Percentiles rank a stretch among this genome's conserved stretches.
phyloP scores from a whole-genome alignment of 2,113 vertebrate species.

The Poeciliopsis prolifica region DNA sequence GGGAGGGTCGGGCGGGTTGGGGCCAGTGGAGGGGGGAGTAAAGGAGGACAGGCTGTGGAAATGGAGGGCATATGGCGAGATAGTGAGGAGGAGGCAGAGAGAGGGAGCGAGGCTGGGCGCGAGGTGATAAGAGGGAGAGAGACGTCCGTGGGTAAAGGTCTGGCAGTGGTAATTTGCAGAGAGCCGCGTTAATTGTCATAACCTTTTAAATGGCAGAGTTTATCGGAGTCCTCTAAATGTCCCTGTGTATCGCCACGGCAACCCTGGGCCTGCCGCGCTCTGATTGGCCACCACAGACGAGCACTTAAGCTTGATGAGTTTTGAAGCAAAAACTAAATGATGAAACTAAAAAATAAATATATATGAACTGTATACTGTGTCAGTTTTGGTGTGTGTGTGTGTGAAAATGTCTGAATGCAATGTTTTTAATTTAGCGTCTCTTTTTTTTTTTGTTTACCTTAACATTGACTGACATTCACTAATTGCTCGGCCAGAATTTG shows the following conservation, averaged over 20 bases:
- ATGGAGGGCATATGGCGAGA: conserved; percentile 68
- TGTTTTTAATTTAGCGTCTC: conserved; percentile 61
- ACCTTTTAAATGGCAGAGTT: conserved; percentile 87
- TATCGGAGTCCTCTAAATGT: conserved; percentile 84
- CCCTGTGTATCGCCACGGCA: conserved; percentile 76
- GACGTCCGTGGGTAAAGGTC: conserved; percentile 81
- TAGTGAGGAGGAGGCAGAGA: conserved; percentile 43
- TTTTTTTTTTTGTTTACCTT: conserved; percentile 59
- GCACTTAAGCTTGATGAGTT: conserved; percentile 78
- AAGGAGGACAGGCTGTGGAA: conserved; percentile 49
- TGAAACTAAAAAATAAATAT: not conserved
- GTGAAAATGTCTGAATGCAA: conserved; percentile 17
- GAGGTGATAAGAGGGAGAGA: conserved; percentile 76
- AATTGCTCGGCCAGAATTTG: conserved; percentile 77
- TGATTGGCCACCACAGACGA: conserved; percentile 69
- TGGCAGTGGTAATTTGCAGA: conserved; percentile 81
- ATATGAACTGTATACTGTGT: conserved; percentile 31
- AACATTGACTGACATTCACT: conserved; percentile 75
- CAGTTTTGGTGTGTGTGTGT: not conserved
- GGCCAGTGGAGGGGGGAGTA: conserved; percentile 32
- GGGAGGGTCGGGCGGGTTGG: conserved; percentile 42
- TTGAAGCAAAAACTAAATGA: conserved; percentile 58
- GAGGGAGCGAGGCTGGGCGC: conserved; percentile 59
- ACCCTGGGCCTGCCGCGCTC: conserved; percentile 64
- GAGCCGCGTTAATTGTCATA: conserved; percentile 85